phyloP scores from a whole-genome alignment of 2,888 invertebrate species.

The Agrotis ipsilon region DNA sequence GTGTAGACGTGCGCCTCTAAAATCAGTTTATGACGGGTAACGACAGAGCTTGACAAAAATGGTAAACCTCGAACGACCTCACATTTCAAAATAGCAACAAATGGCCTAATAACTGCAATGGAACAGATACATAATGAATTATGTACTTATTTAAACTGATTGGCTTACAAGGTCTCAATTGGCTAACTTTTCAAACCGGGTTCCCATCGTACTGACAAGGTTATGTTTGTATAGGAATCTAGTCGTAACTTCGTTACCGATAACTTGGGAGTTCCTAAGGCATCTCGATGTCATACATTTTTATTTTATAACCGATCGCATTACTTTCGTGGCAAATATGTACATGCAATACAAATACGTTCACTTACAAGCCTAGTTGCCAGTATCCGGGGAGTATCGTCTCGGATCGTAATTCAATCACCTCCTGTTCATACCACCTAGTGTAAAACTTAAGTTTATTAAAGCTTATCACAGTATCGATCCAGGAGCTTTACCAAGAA shows the following conservation, averaged over 20 bases:
- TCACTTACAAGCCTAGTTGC: not conserved
- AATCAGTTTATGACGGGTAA: not conserved
- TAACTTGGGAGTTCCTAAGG: not conserved
- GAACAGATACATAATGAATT: not conserved
- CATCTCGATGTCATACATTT: not conserved
- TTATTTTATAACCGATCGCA: not conserved
- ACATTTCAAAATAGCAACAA: not conserved
- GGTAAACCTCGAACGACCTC: not conserved
- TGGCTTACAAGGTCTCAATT: not conserved
- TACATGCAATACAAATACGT: too few species aligned
- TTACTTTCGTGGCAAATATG: not conserved
- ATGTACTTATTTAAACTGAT: not conserved
- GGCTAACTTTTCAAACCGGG: not conserved
- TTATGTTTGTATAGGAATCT: constrained; percentile 13
- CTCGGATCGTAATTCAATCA: not conserved
- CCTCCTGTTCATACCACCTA: not conserved
- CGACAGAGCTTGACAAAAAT: constrained; percentile 8
- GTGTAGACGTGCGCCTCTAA: not conserved
- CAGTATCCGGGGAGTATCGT: not conserved
- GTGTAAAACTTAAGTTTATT: not conserved
- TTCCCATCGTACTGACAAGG: constrained; percentile 5
- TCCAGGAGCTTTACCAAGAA: not conserved
- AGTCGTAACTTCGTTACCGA: constrained; percentile 7
- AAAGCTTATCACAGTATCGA: not conserved
- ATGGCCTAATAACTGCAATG: not conserved